Evolutionary conservation across 2,797 vertebrate species (phyloP).

Genomic region (Eptatretus atami): DNA sequence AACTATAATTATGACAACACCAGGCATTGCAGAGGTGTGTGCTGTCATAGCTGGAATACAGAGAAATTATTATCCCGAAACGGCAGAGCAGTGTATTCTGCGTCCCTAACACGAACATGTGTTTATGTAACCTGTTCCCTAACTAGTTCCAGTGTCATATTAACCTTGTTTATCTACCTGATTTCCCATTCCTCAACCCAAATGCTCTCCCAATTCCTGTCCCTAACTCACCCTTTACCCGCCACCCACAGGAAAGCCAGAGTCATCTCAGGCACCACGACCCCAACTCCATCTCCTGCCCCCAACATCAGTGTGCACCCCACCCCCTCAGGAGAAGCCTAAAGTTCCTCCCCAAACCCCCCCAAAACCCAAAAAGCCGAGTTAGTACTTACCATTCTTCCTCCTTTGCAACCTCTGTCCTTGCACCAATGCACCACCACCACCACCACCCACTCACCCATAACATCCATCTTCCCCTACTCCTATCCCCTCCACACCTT

Average conservation of each 20-base stretch:
- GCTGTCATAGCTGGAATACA: too few species aligned
- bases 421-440: too few species aligned
- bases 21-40: too few species aligned
- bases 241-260: slow-evolving; percentile 5
- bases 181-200: slow-evolving; percentile 8
- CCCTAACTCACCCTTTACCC: neutral
- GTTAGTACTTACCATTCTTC: slow-evolving; percentile 25
- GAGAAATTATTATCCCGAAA: too few species aligned
- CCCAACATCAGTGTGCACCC: slow-evolving; percentile 24
- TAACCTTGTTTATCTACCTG: neutral
- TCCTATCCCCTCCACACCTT: too few species aligned
- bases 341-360: slow-evolving; percentile 29
- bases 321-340: slow-evolving; percentile 26
- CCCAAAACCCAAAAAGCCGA: slow-evolving; percentile 42
- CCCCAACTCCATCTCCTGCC: slow-evolving; percentile 22
- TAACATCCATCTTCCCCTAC: too few species aligned
- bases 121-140: neutral
- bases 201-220: slow-evolving; percentile 4
- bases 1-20: too few species aligned
- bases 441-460: too few species aligned
- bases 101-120: too few species aligned
- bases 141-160: neutral
- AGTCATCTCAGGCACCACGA: slow-evolving; percentile 12
- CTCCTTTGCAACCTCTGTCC: too few species aligned
- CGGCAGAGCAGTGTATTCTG: too few species aligned